Evolutionary conservation across 2,888 invertebrate genomes (phyloP).

Genomic region (Macrosoma leucophasiata): DNA sequence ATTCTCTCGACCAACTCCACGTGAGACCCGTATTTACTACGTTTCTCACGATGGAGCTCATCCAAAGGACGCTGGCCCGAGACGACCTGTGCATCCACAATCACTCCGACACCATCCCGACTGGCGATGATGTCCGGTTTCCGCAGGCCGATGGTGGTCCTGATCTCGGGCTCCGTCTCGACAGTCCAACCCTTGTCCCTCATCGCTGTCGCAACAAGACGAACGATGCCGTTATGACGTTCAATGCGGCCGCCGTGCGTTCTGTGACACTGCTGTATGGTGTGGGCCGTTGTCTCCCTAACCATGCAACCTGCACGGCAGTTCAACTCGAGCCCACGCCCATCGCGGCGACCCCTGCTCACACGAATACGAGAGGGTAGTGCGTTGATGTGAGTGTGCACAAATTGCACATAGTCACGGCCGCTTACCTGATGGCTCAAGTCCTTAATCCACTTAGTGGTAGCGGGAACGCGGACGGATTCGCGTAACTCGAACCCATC

Average conservation of each 20-base stretch:
- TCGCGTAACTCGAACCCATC: too few relatives aligned
- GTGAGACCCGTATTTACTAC: constrained; percentile 26
- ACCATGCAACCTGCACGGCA: constrained; percentile 36
- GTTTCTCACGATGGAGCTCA: constrained; percentile 27
- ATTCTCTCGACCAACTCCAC: constrained; percentile 25
- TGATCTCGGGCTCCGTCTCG: constrained; percentile 26
- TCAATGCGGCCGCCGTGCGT: constrained; percentile 39
- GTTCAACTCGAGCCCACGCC: constrained; percentile 25
- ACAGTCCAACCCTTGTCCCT: constrained; percentile 29
- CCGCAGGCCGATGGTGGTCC: constrained; percentile 27
- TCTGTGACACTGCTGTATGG: constrained; percentile 28
- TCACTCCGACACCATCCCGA: constrained; percentile 25
- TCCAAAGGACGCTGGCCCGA: constrained; percentile 30
- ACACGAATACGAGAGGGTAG: constrained; percentile 31
- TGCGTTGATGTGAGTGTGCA: constrained; percentile 34
- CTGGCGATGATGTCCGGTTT: constrained; percentile 37
- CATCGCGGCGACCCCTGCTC: constrained; percentile 25
- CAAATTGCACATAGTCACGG: constrained; percentile 35
- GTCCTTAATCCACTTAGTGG: constrained; percentile 23
- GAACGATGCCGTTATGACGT: constrained; percentile 34
- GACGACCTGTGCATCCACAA: constrained; percentile 40
- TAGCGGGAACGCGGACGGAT: constrained; percentile 11
- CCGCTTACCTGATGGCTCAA: constrained; percentile 23
- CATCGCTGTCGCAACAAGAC: constrained; percentile 26
- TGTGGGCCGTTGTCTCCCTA: constrained; percentile 36